Evolutionary conservation across 2,113 vertebrate genomes (phyloP).

Genomic region (Abramis brama): DNA sequence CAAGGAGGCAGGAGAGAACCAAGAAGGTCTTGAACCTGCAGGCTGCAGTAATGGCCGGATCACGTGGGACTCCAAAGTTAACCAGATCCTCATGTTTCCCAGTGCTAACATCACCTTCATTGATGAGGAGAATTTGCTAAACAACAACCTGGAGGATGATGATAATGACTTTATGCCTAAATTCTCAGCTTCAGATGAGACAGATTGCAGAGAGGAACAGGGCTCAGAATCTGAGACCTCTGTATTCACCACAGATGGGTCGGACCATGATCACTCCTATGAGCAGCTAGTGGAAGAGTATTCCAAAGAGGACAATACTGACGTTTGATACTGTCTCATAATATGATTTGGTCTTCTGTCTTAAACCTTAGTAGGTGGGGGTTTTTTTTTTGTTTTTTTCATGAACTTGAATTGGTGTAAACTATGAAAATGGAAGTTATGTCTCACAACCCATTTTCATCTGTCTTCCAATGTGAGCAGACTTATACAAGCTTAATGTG

Average conservation of each 20-base stretch:
- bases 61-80: conserved; percentile 86
- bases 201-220: conserved; percentile 76
- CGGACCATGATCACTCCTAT: conserved; percentile 85
- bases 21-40: not conserved
- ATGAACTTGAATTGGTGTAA: not conserved
- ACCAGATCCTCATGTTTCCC: conserved; percentile 83
- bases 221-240: conserved; percentile 84
- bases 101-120: conserved; percentile 88
- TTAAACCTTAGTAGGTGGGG: not conserved
- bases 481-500: not conserved
- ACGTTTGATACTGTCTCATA: conserved; percentile 60
- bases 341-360: too few relatives aligned
- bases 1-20: conserved; percentile 85
- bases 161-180: conserved; percentile 78
- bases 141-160: conserved; percentile 66
- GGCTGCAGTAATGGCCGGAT: conserved; percentile 63
- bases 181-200: conserved; percentile 85
- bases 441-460: not conserved
- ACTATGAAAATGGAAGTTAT: not conserved
- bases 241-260: conserved; percentile 84
- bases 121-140: conserved; percentile 79
- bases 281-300: conserved; percentile 92
- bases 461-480: not conserved
- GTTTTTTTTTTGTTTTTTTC: not conserved
- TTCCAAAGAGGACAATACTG: conserved; percentile 82